Percentiles rank a stretch among this genome's conserved stretches.
Evolutionary conservation across 2,113 vertebrate genomes (phyloP).

Genomic region (Sarotherodon lohbergeri): DNA sequence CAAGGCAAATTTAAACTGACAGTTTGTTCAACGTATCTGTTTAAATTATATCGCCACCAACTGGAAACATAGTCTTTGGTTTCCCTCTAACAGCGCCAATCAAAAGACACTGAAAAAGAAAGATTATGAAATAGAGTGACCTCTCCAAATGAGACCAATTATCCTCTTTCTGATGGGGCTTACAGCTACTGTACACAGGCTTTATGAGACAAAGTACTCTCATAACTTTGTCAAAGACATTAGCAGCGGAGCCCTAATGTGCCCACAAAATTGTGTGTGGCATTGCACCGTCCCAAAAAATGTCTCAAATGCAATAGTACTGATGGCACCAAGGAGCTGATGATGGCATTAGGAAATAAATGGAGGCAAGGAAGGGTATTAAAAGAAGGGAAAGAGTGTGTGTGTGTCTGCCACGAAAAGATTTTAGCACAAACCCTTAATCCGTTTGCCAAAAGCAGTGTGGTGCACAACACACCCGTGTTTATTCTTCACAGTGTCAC

Average conservation of each 20-base stretch:
- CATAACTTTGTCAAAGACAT: neutral
- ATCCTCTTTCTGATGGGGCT: neutral
- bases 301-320: neutral
- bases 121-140: neutral
- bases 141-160: slow-evolving; percentile 7
- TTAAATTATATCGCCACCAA: neutral
- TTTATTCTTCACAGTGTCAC: neutral
- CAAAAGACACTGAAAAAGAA: neutral
- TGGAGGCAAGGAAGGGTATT: neutral
- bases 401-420: neutral
- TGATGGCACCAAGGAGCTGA: neutral
- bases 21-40: slow-evolving; percentile 1
- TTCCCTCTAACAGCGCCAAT: neutral
- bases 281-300: neutral
- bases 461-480: neutral
- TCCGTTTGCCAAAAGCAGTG: neutral
- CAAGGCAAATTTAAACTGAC: slow-evolving; percentile 18
- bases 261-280: neutral
- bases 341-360: neutral
- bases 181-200: neutral
- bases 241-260: slow-evolving; percentile 10
- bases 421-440: neutral
- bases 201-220: slow-evolving; percentile 6
- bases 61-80: neutral
- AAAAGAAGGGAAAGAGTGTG: slow-evolving; percentile 2